Evolutionary conservation across 2,113 vertebrate genomes (phyloP), one percentile per base, ranked within the genome.

Genomic region (Eptesicus fuscus): DNA sequence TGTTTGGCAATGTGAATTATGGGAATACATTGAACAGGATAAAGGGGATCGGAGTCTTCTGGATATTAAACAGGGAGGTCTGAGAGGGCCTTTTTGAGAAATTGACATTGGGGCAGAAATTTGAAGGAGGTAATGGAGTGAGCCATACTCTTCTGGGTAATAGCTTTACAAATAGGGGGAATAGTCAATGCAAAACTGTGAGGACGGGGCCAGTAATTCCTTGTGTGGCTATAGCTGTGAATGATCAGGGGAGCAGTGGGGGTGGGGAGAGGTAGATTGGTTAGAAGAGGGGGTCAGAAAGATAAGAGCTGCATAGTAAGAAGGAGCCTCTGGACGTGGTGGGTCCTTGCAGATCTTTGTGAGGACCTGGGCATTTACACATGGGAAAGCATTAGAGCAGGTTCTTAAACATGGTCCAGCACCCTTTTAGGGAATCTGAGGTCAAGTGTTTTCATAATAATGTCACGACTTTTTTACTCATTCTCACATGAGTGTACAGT

Each of bases 221-320:
- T 32, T n/a, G 51, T 18, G 18, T 63, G 56, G 7, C 7, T 67
- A 12, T 47, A 7, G 32, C 61, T 49, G 35, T 83, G 69, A 83
- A 30, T 63, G 51, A 2, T 16, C 47, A 2, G 0, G 12, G 47
- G 77, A 17, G 18, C 17, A 3, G 30, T 6, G 9, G 20, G 18
- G 18, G 14, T 4, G 49, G 65, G 12, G 20, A 8, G 23, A 13
- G 25, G 30, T 40, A 17, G 74, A 10, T 25, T 85, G 18, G 9
- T 76, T 47, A 85, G 86, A 65, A 53, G 25, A 56, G 23, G 10
- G 40, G 17, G 28, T 56, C 9, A 4, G 69, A 82, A 80, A 70
- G 35, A 1, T 32, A 35, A 65, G 47, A 11, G 1, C 5, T 9
- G 14, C 20, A 1, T 35, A 4, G 17, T 14, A 5, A 44, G 8